Conservation (phyloP, 1,140 invertebrate species). For the Triops longicaudatus region DNA sequence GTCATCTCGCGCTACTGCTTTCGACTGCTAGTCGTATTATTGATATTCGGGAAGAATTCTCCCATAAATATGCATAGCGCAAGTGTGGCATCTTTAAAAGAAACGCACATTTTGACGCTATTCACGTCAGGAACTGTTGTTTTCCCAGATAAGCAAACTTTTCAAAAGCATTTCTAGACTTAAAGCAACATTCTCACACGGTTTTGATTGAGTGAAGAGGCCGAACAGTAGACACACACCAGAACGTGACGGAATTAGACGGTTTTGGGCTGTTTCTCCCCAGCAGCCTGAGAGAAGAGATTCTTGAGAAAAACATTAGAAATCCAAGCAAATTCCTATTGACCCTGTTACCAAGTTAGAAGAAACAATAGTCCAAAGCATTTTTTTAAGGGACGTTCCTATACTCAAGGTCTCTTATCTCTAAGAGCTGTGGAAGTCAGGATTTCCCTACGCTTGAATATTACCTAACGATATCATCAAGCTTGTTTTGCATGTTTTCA, state of each 20-base stretch:
- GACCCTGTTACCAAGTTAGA: too few relatives aligned
- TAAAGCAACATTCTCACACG: background rate
- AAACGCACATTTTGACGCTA: background rate
- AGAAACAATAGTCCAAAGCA: too few relatives aligned
- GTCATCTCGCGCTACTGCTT: background rate
- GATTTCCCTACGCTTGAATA: too few relatives aligned
- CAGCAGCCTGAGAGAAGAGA: background rate
- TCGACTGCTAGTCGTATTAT: background rate
- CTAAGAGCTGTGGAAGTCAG: too few relatives aligned
- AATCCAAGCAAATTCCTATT: background rate
- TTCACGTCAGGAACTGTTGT: background rate
- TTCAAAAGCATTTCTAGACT: background rate
- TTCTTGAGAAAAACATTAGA: background rate
- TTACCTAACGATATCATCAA: too few relatives aligned
- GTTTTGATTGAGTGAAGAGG: background rate
- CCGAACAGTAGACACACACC: background rate
- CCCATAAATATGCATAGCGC: background rate
- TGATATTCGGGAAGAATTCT: background rate
- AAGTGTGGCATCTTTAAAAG: background rate
- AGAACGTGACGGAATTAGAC: conserved; percentile 2
- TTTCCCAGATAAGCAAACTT: background rate
- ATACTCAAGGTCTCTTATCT: too few relatives aligned
- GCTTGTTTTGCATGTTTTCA: background rate
- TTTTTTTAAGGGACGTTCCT: too few relatives aligned
- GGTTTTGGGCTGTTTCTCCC: background rate